Conservation (phyloP, 2,113 vertebrate genomes). For the Brachionichthys hirsutus region DNA sequence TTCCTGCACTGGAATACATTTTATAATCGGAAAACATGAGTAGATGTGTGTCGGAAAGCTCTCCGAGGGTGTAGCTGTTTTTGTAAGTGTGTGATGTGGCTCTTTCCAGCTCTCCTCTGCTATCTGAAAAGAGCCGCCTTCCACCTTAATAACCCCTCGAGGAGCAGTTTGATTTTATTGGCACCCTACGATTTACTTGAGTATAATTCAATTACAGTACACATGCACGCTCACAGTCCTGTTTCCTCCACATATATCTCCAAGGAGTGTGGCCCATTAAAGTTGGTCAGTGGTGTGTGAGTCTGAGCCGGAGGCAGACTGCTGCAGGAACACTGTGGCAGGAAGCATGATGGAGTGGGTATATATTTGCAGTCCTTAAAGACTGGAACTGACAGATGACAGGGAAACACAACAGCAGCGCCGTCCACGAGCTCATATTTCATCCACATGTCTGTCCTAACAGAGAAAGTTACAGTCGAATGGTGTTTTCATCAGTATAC, state of each 20-base stretch:
- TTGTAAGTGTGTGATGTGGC: conserved; percentile 10
- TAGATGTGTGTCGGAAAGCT: conserved; percentile 5
- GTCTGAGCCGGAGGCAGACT: not conserved
- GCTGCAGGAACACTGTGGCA: conserved; percentile 15
- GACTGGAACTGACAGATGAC: conserved; percentile 36
- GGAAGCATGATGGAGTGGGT: conserved; percentile 38
- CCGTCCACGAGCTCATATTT: conserved; percentile 48
- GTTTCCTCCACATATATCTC: not conserved
- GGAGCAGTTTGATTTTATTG: conserved; percentile 50
- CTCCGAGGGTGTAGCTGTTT: conserved; percentile 4
- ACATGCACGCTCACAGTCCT: conserved; percentile 3
- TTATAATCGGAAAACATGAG: not conserved
- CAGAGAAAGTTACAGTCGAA: too few relatives aligned
- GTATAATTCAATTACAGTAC: conserved; percentile 52
- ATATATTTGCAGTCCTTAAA: conserved; percentile 20
- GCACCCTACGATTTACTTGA: conserved; percentile 18
- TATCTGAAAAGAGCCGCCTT: conserved; percentile 14
- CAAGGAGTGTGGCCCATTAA: conserved; percentile 27
- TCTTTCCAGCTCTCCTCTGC: conserved; percentile 11
- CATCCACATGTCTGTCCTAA: too few relatives aligned
- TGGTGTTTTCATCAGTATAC: too few relatives aligned
- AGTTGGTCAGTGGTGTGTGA: conserved; percentile 18
- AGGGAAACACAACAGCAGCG: conserved; percentile 53
- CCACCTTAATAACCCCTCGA: conserved; percentile 11
- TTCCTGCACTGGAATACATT: not conserved